Percentiles rank a stretch among this genome's conserved stretches.
phyloP scores from a whole-genome alignment of 2,797 vertebrate species.

The Manis crassicaudata region DNA sequence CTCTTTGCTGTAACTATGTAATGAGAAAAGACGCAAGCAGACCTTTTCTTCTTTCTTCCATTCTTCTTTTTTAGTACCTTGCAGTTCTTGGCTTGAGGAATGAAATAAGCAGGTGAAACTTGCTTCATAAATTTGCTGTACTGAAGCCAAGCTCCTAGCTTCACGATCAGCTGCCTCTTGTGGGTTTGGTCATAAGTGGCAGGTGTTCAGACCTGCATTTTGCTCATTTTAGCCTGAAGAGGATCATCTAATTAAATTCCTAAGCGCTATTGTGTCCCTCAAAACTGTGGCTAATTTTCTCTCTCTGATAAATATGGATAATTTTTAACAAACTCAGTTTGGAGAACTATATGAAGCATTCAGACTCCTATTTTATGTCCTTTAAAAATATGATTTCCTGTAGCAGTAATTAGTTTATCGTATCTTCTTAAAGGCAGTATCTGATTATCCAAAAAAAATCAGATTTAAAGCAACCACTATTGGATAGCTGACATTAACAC shows the following conservation, averaged over 20 bases:
- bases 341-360: neutral
- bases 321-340: constrained; percentile 48
- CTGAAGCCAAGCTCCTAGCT: neutral
- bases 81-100: constrained; percentile 40
- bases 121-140: neutral
- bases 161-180: neutral
- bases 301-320: constrained; percentile 17
- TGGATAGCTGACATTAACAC: constrained; percentile 2
- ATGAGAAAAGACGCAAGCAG: constrained; percentile 38
- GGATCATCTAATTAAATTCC: constrained; percentile 56
- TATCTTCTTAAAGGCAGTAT: neutral
- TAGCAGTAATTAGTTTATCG: constrained; percentile 35
- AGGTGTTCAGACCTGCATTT: constrained; percentile 38
- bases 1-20: constrained; percentile 36
- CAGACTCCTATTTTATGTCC: constrained; percentile 27
- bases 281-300: constrained; percentile 1
- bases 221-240: constrained; percentile 31
- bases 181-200: constrained; percentile 2
- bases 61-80: neutral
- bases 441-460: constrained; percentile 45
- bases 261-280: constrained; percentile 25
- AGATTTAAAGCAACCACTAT: constrained; percentile 50
- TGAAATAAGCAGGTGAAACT: constrained; percentile 49
- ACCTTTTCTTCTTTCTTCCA: neutral
- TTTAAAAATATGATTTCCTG: constrained; percentile 55